Evolutionary conservation across 2,797 vertebrate species (phyloP), one percentile per base, ranked within the genome.

Genomic region (Neomorphus geoffroyi): DNA sequence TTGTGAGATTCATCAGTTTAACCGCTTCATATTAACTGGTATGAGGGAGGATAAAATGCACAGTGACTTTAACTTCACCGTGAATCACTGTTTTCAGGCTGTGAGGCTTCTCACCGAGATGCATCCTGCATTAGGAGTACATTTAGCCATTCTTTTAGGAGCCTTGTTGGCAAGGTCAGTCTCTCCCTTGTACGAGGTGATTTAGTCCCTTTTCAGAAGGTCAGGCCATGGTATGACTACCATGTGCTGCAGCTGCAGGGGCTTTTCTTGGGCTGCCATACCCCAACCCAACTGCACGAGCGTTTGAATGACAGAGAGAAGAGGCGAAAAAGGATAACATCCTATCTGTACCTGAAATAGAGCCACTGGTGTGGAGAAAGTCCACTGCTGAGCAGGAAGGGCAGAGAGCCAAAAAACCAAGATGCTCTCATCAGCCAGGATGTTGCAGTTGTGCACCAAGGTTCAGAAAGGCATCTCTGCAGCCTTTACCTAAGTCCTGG

Each of bases 211-310:
- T 71, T 70, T 35, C 32, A 19, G 27, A 91, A 72, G 70, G n/a
- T 27, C 24, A 50, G 57, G 51, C 54, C 43, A 0, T 26, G 51
- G 10, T 33, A 6, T 11, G 26, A 50, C 13, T 71, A 17, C 41
- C 9, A 1, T 2, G 13, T 6, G 41, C 48, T 65, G 35, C 70
- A 86, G 41, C 78, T 84, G 53, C 30, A 67, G 60, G 14, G 37
- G 9, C 5, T 0, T 9, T 53, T 33, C 33, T n/a, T 46, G 78
- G 51, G n/a, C 7, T 26, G 33, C 39, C 3, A 0, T 6, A 64
- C 37, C 37, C 28, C 43, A 53, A 39, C 60, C 57, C 71, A 54
- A 1, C 27, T 51, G 30, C 45, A 19, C 2, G 3, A 45, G 18
- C 16, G 43, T 18, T 73, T 37, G 41, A 54, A 69, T 46, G 60